Evolutionary conservation across 2,113 vertebrate genomes (phyloP), one percentile per base, ranked within the genome.

Genomic region (Bagarius yarrelli): DNA sequence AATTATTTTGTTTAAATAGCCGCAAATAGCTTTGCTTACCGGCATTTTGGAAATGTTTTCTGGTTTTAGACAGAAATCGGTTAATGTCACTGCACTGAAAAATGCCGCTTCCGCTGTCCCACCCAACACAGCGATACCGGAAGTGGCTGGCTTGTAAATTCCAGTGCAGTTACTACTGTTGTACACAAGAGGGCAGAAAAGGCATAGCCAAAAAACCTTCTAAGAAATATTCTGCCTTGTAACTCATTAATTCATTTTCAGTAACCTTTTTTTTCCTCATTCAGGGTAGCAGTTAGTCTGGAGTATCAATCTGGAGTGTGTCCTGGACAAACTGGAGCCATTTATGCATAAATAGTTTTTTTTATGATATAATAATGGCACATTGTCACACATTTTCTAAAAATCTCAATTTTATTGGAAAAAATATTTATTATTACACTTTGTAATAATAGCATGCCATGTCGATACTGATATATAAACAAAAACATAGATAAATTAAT

Each of bases 11-110:
- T 40, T 59, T 75, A 40, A 59, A 75, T 40, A 8, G 2, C 0
- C 8, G n/a, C 0, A 36, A 23, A 0, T 18, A 5, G 32, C 8
- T 27, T 61, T 56, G 32, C 93, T 92, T 89, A 96, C 95, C 94
- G 95, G 95, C 95, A 96, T 96, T 80, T 88, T 93, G 85, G 83
- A 84, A 86, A 78, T 72, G 53, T 69, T 70, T 79, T 86, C 77
- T 82, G 83, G 61, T 84, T 85, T 80, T 84, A 70, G 82, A 82
- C 87, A 85, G 85, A 25, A 84, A 78, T 74, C 19, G 79, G 78
- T 82, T 73, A 75, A 64, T 81, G 74, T 72, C 50, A 83, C 78
- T 83, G 84, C 75, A 60, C 18, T 12, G 13, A 73, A 50, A 72
- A 72, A 55, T 6, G 63, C 84, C 80, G 67, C 89, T 94, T 94